phyloP scores from a whole-genome alignment of 2,888 invertebrate species.

The Eurytoma adleriae region DNA sequence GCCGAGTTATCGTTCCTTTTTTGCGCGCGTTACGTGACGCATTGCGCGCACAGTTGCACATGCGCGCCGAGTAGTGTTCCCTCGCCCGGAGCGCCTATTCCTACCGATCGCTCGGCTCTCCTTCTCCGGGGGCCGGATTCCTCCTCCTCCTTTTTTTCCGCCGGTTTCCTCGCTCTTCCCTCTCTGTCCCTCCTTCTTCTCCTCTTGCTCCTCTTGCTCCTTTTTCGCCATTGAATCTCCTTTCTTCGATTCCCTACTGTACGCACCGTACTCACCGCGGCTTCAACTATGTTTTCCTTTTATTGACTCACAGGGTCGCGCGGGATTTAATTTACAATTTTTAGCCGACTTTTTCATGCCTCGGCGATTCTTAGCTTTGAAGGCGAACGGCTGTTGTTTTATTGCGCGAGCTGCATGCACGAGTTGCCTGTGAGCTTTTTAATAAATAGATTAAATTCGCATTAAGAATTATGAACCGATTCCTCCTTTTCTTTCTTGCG shows the following conservation, averaged over 20 bases:
- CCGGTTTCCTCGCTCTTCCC: too few species aligned
- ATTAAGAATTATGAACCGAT: too few species aligned
- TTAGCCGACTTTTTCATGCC: neutral
- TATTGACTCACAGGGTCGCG: neutral
- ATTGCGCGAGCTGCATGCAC: too few species aligned
- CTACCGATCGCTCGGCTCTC: neutral
- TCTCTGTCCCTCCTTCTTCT: neutral
- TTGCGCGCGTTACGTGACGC: conserved; percentile 53
- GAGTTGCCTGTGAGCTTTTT: too few species aligned
- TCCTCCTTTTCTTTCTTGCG: too few species aligned
- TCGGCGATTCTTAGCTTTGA: neutral
- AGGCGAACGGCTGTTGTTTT: too few species aligned
- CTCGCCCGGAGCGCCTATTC: conserved; percentile 7
- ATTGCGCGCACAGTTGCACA: conserved; percentile 48
- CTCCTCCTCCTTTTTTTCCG: too few species aligned
- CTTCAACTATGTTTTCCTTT: conserved; percentile 13
- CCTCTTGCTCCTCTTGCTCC: neutral
- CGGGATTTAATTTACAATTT: too few species aligned
- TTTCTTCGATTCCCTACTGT: neutral
- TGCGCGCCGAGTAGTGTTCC: conserved; percentile 21
- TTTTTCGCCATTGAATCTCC: neutral
- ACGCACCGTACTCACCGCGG: neutral
- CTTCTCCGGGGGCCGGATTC: neutral
- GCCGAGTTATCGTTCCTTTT: conserved; percentile 50
- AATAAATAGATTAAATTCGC: too few species aligned